Evolutionary conservation across 1,140 invertebrate species (phyloP), one percentile per base, ranked within the genome.

Genomic region (Rhopalosiphum maidis): DNA sequence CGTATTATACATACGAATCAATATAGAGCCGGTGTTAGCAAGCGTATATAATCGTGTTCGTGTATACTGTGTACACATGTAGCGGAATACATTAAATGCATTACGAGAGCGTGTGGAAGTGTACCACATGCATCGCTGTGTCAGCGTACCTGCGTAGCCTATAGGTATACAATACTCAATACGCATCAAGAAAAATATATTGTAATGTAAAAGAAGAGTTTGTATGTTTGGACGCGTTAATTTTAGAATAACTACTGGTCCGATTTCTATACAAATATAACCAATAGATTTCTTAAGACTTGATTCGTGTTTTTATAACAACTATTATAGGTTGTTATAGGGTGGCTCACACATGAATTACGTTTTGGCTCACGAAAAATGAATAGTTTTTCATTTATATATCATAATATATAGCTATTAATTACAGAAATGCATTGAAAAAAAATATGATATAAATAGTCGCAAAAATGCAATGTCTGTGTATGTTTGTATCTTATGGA

Each of bases 1-100:
- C 60, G 60, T 18, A 77, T 77, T 60, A 60, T 60, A n/a, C 15
- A 30, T 30, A 60, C 30, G n/a, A 77, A 77, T 77, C 60, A n/a
- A 77, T 77, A 77, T 25, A 68, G 60, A 30, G 30, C n/a, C 15
- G n/a, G 60, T 6, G 60, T 77, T 77, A n/a, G 60, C 3, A 77
- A 77, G 30, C 60, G 30, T 77, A 77, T 77, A 35, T 77, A 77
- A 77, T 77, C 60, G 60, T 77, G n/a, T 77, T 21, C 30, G 15
- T n/a, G 60, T 77, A 15, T 77, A 77, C 60, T 77, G 60, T 77
- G 60, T 77, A 77, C 60, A 77, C 60, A 77, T 77, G 60, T 77
- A 77, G 30, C 60, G 60, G 60, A 77, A 77, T 77, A 77, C 60
- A 77, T 77, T 77, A 77, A 77, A 77, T 77, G 60, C 11, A 77